Evolutionary conservation across 2,797 vertebrate species (phyloP).

Genomic region (Adelosebastes latens): DNA sequence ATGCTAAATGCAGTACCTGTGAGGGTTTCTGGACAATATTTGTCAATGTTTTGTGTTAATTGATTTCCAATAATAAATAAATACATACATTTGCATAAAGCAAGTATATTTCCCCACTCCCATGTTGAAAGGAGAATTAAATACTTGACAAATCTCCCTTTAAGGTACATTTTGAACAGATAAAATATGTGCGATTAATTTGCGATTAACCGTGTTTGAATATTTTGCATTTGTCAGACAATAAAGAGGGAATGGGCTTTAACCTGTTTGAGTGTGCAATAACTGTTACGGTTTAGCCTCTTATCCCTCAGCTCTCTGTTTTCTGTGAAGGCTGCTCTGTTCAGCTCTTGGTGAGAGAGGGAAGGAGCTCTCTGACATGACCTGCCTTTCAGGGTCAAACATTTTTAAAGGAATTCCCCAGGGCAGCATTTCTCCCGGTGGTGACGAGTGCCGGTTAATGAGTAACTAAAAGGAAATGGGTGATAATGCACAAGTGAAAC

Average conservation of each 20-base stretch:
- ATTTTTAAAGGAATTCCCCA: conserved; percentile 18
- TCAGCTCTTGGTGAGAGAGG: not conserved
- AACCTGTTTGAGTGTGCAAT: not conserved
- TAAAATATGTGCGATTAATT: too few relatives aligned
- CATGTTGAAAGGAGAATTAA: too few relatives aligned
- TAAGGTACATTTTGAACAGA: too few relatives aligned
- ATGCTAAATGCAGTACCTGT: too few relatives aligned
- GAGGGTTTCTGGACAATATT: too few relatives aligned
- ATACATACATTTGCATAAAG: too few relatives aligned
- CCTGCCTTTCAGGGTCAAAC: conserved; percentile 11
- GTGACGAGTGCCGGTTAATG: conserved; percentile 4
- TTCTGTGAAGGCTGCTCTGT: not conserved
- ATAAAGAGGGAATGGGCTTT: not conserved
- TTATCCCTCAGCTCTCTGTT: not conserved
- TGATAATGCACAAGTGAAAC: conserved; percentile 12
- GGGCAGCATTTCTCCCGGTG: not conserved
- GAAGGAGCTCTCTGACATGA: not conserved
- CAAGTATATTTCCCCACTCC: too few relatives aligned
- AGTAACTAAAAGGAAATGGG: conserved; percentile 2
- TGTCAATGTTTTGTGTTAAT: too few relatives aligned
- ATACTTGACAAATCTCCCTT: too few relatives aligned
- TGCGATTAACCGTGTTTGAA: too few relatives aligned
- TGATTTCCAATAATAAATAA: too few relatives aligned
- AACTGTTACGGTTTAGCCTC: conserved; percentile 5
- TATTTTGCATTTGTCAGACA: not conserved